These are phyloP conservation scores for Sebastes ruberrimus DNA, from an alignment of 2,797 vertebrate genomes.

Conservation along the genomic window DNA sequence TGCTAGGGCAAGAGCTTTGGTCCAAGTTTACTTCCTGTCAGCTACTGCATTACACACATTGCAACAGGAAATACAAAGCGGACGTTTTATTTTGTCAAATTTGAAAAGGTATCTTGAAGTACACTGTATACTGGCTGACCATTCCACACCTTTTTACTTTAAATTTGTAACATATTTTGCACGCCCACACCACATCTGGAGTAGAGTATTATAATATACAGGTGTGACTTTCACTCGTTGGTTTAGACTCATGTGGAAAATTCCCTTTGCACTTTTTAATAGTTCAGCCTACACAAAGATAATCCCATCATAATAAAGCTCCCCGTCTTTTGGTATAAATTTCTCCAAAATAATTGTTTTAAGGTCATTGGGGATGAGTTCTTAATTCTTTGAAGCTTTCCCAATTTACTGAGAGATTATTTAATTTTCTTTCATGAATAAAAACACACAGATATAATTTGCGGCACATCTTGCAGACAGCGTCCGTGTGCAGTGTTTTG, in stretches of 20 bases:
- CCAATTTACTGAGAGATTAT: slow-evolving; percentile 48
- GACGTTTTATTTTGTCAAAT: no score
- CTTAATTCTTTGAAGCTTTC: slow-evolving; percentile 49
- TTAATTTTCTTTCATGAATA: slow-evolving; percentile 55
- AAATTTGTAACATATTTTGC: not conserved
- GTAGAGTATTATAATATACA: not conserved
- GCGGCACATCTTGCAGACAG: not conserved
- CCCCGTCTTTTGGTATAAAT: slow-evolving; percentile 6
- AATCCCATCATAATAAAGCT: slow-evolving; percentile 43
- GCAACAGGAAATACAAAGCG: no score
- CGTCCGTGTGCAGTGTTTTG: slow-evolving; percentile 7
- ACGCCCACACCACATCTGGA: not conserved
- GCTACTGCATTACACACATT: no score
- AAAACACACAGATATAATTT: slow-evolving; percentile 15
- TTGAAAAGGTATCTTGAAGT: not conserved
- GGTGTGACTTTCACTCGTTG: slow-evolving; percentile 24
- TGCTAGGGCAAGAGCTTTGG: no score
- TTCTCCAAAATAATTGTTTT: slow-evolving; percentile 36
- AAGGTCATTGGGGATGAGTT: slow-evolving; percentile 40
- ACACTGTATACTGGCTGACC: not conserved
- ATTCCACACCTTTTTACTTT: not conserved
- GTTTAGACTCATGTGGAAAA: slow-evolving; percentile 5
- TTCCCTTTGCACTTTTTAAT: slow-evolving; percentile 20
- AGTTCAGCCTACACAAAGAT: slow-evolving; percentile 22
- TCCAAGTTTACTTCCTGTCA: no score